A percentile compares a stretch with the other conserved stretches of the same genome.
Evolutionary conservation across 2,113 vertebrate species (phyloP).

Genomic region (Tetrax tetrax): DNA sequence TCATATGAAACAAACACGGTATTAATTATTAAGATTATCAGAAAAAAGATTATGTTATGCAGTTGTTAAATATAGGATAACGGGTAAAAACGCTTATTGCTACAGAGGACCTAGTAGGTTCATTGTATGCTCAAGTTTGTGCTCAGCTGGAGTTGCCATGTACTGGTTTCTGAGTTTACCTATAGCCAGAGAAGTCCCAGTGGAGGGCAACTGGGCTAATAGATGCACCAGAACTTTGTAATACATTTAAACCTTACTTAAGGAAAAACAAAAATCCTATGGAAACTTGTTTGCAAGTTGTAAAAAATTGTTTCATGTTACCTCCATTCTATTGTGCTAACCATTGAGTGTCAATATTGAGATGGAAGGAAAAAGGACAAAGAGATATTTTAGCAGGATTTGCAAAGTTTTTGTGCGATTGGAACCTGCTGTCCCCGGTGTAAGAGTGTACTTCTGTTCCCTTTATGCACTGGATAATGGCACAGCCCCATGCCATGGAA

Average conservation of each 20-base stretch:
- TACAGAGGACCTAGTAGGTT: background rate
- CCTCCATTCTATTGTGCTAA: background rate
- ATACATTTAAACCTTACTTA: background rate
- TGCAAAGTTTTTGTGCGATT: background rate
- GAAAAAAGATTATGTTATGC: background rate
- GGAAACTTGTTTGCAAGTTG: background rate
- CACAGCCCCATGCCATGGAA: background rate
- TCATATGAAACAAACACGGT: background rate
- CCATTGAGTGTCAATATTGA: background rate
- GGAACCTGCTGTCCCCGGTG: background rate
- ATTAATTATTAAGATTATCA: background rate
- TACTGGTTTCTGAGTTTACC: background rate
- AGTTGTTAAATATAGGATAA: background rate
- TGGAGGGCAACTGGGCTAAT: background rate
- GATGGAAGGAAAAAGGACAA: background rate
- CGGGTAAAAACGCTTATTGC: background rate
- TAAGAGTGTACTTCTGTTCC: background rate
- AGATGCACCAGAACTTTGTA: background rate
- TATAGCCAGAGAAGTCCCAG: accelerated
- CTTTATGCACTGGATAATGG: background rate
- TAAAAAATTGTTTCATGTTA: background rate
- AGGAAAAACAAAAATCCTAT: background rate
- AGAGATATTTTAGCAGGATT: background rate
- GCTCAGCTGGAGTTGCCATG: accelerated
- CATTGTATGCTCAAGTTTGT: background rate